Percentiles rank a stretch among this genome's conserved stretches.
phyloP scores from a whole-genome alignment of 2,113 vertebrate genomes.

The Pimephales promelas region DNA sequence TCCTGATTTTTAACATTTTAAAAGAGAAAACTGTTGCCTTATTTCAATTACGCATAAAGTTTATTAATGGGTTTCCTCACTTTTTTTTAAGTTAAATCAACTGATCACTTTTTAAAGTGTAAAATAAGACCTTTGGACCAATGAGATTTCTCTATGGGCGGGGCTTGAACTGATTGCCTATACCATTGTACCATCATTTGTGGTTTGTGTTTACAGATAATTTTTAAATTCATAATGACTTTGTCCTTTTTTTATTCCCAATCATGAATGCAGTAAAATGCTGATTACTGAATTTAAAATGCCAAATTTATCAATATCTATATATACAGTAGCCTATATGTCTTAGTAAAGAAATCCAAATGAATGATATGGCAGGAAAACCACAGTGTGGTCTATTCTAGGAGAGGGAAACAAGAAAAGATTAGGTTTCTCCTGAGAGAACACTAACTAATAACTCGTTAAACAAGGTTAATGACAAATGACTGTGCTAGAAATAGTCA shows the following conservation, averaged over 20 bases:
- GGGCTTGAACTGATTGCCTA: not conserved
- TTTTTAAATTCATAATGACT: not conserved
- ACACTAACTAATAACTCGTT: not conserved
- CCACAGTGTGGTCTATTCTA: constrained; percentile 29
- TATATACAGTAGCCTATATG: not conserved
- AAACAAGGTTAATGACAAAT: constrained; percentile 26
- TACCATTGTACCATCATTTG: not conserved
- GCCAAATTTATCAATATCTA: not conserved
- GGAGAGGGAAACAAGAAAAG: constrained; percentile 9
- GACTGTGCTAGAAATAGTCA: not conserved
- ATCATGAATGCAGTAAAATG: not conserved
- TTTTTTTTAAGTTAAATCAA: no score
- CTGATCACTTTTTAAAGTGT: no score
- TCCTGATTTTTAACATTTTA: no score
- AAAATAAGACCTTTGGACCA: not conserved
- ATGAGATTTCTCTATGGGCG: not conserved
- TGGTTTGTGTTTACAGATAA: not conserved
- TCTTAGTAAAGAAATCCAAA: not conserved
- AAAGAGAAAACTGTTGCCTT: no score
- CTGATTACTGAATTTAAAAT: not conserved
- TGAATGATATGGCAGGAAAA: not conserved
- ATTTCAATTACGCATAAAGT: no score
- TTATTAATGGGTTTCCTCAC: no score
- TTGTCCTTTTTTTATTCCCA: not conserved
- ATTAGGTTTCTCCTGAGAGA: constrained; percentile 17